Base-by-base conservation (phyloP, 1,140 invertebrate species). In the Macrobrachium rosenbergii region DNA sequence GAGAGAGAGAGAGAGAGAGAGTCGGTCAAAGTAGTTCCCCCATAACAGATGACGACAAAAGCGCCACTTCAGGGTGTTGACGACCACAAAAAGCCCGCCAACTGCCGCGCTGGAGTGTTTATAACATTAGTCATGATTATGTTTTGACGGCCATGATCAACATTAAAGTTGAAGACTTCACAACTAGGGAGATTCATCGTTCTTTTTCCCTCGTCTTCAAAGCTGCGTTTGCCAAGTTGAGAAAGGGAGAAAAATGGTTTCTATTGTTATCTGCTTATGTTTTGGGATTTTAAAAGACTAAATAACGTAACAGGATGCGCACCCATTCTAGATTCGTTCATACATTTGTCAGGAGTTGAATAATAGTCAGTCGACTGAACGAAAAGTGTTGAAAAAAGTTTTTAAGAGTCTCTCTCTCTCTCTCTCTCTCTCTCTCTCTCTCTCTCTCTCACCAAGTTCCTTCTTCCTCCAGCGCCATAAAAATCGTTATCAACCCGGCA, bases 401-500 rank as follows among this genome's bases (percentile, higher is more conserved):
- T 52, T 62, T 63, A 45, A 28, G 21, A 60, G n/a, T 82, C 81
- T 73, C 69, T 73, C 63, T 82, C 63, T 82, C 69, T 59, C 81
- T 58, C 52, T 60, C n/a, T 60, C 67, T 52, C 43, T 73, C 52
- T 21, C 43, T 76, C 37, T 58, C 52, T 19, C 75, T 76, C 16
- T 58, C 52, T 76, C 75, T 43, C 75, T 73, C 64, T 76, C 75
- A 52, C 52, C 81, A 52, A n/a, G 11, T 52, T 37, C 23, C 45
- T 21, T 52, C 52, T 37, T 28, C 52, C 64, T 23, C 21, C 37
- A 5, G 19, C 23, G 23, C 45, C 69, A 64, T 67, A 19, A 37
- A 2, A 21, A 28, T 58, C 28, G 45, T 37, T 43, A 60, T 63
- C 62, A 11, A 43, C 52, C 45, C 73, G 16, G 28, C 82, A 37